These are phyloP conservation scores for Vultur gryphus DNA, from an alignment of 2,797 vertebrate species.

Conservation along the genomic window DNA sequence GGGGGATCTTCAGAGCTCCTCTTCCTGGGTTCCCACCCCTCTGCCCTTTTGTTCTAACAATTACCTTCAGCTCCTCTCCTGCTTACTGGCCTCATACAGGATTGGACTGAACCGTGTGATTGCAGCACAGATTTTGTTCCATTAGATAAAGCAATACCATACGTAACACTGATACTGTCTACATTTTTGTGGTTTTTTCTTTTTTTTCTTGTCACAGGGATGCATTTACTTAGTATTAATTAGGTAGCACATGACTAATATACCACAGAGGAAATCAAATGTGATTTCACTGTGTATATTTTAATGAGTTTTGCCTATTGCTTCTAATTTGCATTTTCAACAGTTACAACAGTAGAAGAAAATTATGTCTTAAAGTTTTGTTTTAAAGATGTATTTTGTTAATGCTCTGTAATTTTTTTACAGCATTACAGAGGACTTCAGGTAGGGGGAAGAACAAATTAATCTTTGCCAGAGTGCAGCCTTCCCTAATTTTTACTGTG, in stretches of 20 bases:
- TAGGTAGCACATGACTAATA: not conserved
- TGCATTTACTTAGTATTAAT: slow-evolving; percentile 26
- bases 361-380: not conserved
- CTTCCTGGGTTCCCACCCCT: not conserved
- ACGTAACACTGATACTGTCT: not conserved
- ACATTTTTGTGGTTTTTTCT: not conserved
- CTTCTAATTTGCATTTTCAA: not conserved
- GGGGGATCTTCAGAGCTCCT: not conserved
- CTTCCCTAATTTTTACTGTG: not conserved
- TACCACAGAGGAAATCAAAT: not conserved
- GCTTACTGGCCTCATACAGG: not conserved
- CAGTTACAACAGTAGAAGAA: not conserved
- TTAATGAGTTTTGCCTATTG: slow-evolving; percentile 1
- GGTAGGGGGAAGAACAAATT: not conserved
- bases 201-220: not conserved
- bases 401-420: not conserved
- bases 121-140: not conserved
- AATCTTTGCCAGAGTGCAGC: not conserved
- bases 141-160: not conserved
- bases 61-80: not conserved
- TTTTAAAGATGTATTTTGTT: not conserved
- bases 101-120: not conserved
- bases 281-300: not conserved
- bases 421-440: not conserved
- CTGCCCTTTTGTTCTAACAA: not conserved